Evolutionary conservation across 2,888 invertebrate species (phyloP), one percentile per base, ranked within the genome.

Genomic region (Strigamia transsilvanica): DNA sequence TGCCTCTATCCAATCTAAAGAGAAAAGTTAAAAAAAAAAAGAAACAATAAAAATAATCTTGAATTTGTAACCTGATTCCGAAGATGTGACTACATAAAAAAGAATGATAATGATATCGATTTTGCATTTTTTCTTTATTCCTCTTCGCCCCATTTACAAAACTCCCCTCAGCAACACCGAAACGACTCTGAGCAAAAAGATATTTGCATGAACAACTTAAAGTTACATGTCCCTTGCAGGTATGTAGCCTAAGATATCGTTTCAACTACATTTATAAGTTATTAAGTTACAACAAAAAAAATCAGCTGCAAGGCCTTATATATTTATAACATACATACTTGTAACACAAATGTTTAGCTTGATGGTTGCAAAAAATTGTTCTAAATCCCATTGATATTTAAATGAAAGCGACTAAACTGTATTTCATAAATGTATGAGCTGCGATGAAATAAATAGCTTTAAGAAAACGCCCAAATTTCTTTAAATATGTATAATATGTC

Each of bases 11-110:
- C 73, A 73, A 73, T 73, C 73, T 32, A 27, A 73, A 56, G n/a
- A 18, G 56, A 21, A 18, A 18, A 56, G 18, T n/a, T n/a, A n/a
- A n/a, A 21, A 18, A 21, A 56, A n/a, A 32, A 73, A 32, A 32
- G 32, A 15, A 73, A 73, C 73, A 73, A 73, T 73, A 73, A 73
- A 73, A 73, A 32, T 73, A 73, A 73, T 73, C 73, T 73, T 73
- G 73, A 73, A 73, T 73, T 73, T 73, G 73, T 73, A 73, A 73
- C 73, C 73, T 73, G 73, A 73, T 73, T 73, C 73, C 73, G 73
- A 73, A 73, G 73, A 73, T 73, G 73, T 73, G 73, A 73, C 73
- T 73, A 73, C 73, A 73, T 73, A 73, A 73, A 73, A 38, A 73
- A 73, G 73, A 73, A 73, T 73, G 73, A 73, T 73, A 73, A 73